Conservation (phyloP, 2,888 invertebrate genomes). For the Amphipoea lucens region DNA sequence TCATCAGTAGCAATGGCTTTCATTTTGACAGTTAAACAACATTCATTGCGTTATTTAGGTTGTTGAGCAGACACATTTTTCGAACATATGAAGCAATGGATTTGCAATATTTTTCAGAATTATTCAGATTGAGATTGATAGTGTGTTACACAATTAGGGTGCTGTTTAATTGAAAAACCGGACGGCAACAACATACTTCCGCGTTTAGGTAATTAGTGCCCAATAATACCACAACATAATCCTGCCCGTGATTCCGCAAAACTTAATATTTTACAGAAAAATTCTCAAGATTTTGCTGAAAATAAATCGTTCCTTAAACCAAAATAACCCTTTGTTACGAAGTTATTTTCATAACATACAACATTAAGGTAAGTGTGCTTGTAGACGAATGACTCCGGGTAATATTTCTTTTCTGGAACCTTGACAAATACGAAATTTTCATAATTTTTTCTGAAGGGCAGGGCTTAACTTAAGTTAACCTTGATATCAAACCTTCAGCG, state of each 20-base stretch:
- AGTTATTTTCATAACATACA: background rate
- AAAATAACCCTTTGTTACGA: slow-evolving; percentile 1
- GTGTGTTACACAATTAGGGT: background rate
- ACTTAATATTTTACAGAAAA: background rate
- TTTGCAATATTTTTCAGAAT: background rate
- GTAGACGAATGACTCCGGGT: background rate
- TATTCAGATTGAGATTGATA: too few species aligned
- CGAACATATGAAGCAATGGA: background rate
- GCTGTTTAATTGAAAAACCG: background rate
- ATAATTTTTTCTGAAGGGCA: slow-evolving; percentile 21
- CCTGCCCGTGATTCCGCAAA: background rate
- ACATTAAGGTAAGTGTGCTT: background rate
- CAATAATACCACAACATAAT: background rate
- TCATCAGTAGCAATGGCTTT: background rate
- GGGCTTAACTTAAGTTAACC: slow-evolving; percentile 9
- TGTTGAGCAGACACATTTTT: background rate
- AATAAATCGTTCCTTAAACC: background rate
- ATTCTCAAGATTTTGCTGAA: background rate
- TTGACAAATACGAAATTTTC: slow-evolving; percentile 5
- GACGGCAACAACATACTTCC: background rate
- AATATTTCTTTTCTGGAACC: slow-evolving; percentile 21
- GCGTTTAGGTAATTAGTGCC: background rate
- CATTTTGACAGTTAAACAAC: background rate
- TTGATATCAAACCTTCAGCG: slow-evolving; percentile 32
- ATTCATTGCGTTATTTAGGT: background rate